phyloP scores from a whole-genome alignment of 2,888 invertebrate species.

The Drosophila kokeensis region DNA sequence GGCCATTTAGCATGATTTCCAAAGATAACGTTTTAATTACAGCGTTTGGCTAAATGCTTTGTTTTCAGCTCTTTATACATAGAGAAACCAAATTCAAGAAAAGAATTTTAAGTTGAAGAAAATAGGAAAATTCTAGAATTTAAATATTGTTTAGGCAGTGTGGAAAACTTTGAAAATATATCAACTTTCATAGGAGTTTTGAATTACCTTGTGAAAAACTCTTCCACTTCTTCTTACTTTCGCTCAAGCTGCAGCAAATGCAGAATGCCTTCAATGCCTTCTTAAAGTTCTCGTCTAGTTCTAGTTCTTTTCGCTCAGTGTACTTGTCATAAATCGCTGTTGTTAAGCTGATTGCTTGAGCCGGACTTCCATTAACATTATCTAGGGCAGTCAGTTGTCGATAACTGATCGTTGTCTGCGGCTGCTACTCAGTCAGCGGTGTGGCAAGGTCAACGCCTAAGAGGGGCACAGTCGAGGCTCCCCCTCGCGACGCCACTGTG shows the following conservation, averaged over 20 bases:
- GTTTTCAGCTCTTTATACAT: conserved; percentile 1
- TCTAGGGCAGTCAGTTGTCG: conserved; percentile 65
- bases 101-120: background rate
- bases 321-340: conserved; percentile 7
- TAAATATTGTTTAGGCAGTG: background rate
- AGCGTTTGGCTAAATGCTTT: conserved; percentile 3
- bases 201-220: background rate
- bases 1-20: conserved; percentile 40
- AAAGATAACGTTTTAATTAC: conserved; percentile 59
- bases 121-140: background rate
- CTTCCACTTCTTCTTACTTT: background rate
- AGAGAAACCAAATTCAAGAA: background rate
- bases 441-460: conserved; percentile 45
- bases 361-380: conserved; percentile 55
- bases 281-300: background rate
- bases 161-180: background rate
- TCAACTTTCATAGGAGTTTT: background rate
- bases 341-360: conserved; percentile 28
- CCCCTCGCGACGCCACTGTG: conserved; percentile 32
- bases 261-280: background rate
- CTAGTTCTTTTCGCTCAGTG: conserved; percentile 33
- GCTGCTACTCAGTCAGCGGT: conserved; percentile 30
- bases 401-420: conserved; percentile 33
- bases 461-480: background rate
- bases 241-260: background rate